phyloP scores from a whole-genome alignment of 2,888 invertebrate genomes.

The Criorhina ranunculi region DNA sequence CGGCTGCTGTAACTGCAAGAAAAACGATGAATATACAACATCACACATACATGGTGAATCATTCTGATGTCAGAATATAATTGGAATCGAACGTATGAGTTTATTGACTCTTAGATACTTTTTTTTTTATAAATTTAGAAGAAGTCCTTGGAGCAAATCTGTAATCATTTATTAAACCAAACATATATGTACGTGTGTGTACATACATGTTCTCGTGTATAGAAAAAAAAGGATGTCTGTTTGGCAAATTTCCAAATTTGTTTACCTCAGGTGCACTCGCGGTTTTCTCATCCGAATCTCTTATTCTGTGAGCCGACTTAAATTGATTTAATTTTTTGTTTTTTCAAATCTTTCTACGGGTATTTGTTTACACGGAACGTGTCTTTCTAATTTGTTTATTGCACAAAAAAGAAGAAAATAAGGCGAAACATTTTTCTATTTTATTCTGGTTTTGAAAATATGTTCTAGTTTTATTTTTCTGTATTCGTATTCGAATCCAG shows the following conservation, averaged over 20 bases:
- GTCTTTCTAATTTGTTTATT: constrained; percentile 75
- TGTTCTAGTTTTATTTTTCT: constrained; percentile 52
- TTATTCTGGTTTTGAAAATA: constrained; percentile 60
- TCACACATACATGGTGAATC: constrained; percentile 64
- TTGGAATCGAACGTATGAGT: constrained; percentile 75
- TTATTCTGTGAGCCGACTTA: constrained; percentile 28
- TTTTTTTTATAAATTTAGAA: constrained; percentile 56
- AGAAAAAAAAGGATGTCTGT: constrained; percentile 65
- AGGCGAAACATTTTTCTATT: constrained; percentile 78
- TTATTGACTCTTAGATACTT: constrained; percentile 64
- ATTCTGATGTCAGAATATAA: constrained; percentile 71
- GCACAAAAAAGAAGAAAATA: constrained; percentile 77
- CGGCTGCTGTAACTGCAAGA: constrained; percentile 55
- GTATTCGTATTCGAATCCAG: constrained; percentile 50
- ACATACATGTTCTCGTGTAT: constrained; percentile 27
- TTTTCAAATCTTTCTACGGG: constrained; percentile 38
- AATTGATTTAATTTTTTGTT: constrained; percentile 20
- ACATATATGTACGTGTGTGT: constrained; percentile 15
- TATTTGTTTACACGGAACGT: constrained; percentile 68
- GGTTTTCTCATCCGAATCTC: constrained; percentile 14
- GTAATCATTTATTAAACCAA: constrained; percentile 60
- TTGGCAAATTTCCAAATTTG: constrained; percentile 63
- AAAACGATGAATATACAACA: constrained; percentile 48
- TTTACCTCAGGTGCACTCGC: constrained; percentile 68
- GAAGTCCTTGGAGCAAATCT: constrained; percentile 71